Evolutionary conservation across 2,888 invertebrate genomes (phyloP).

Genomic region (Scrobipalpa atriplicella): DNA sequence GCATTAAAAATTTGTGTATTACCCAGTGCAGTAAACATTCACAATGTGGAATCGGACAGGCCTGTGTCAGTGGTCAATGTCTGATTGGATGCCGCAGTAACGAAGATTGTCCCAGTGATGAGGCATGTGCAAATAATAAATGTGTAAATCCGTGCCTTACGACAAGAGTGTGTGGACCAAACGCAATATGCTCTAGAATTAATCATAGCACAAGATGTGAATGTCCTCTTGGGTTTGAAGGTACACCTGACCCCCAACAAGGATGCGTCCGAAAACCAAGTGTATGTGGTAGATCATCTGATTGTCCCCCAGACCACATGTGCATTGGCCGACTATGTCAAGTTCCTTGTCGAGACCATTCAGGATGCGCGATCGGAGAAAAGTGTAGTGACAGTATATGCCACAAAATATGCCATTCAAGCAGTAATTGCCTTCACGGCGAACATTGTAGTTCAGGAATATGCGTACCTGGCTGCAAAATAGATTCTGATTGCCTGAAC

Average conservation of each 20-base stretch:
- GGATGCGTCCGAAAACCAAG: constrained; percentile 93
- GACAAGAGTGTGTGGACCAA: constrained; percentile 91
- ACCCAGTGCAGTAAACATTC: constrained; percentile 91
- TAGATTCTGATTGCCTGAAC: constrained; percentile 89
- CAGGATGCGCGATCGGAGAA: constrained; percentile 92
- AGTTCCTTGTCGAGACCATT: constrained; percentile 88
- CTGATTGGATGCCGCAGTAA: constrained; percentile 92
- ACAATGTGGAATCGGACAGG: constrained; percentile 90
- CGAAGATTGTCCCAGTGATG: constrained; percentile 88
- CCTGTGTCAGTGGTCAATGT: constrained; percentile 91
- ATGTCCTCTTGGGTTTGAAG: constrained; percentile 93
- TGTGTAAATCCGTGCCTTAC: constrained; percentile 92
- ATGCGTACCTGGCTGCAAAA: constrained; percentile 92
- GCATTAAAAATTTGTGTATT: constrained; percentile 89
- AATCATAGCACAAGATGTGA: constrained; percentile 90
- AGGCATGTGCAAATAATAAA: constrained; percentile 92
- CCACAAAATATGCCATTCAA: constrained; percentile 93
- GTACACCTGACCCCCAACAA: constrained; percentile 93
- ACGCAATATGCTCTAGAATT: constrained; percentile 89
- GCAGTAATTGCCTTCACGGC: constrained; percentile 94
- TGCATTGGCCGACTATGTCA: constrained; percentile 91
- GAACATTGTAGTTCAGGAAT: constrained; percentile 93
- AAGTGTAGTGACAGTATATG: constrained; percentile 90
- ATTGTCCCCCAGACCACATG: constrained; percentile 90
- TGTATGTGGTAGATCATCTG: constrained; percentile 85